phyloP scores from a whole-genome alignment of 2,888 invertebrate genomes.

The Philaethria dido region DNA sequence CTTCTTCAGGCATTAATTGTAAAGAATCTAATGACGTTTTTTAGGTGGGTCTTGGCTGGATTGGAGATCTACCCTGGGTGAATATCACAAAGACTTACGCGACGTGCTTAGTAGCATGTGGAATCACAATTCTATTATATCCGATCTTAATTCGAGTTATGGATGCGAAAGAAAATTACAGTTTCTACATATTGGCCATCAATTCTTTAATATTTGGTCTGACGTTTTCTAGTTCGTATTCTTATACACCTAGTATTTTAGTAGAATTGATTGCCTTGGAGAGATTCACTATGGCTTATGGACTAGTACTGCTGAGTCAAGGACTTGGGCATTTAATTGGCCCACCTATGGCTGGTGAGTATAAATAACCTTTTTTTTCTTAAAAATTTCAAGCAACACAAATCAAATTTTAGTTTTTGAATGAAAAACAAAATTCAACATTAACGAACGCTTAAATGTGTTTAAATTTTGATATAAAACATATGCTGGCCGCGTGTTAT shows the following conservation, averaged over 20 bases:
- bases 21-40: slow-evolving; percentile 38
- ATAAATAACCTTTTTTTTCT: neutral
- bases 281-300: slow-evolving; percentile 96
- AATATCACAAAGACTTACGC: slow-evolving; percentile 94
- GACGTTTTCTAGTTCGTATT: slow-evolving; percentile 95
- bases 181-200: slow-evolving; percentile 78
- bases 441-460: neutral
- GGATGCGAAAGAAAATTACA: slow-evolving; percentile 64
- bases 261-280: slow-evolving; percentile 95
- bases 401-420: too few species aligned
- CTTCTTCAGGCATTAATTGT: neutral
- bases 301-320: slow-evolving; percentile 93
- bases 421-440: neutral
- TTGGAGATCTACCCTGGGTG: slow-evolving; percentile 94
- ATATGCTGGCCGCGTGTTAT: neutral
- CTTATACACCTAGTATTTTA: slow-evolving; percentile 95
- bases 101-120: slow-evolving; percentile 88
- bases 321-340: slow-evolving; percentile 96
- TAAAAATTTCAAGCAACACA: neutral
- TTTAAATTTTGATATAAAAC: slow-evolving; percentile 1
- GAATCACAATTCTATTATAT: slow-evolving; percentile 84
- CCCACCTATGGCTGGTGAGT: slow-evolving; percentile 95
- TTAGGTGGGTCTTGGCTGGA: slow-evolving; percentile 92
- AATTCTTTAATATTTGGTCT: slow-evolving; percentile 91
- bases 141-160: slow-evolving; percentile 77